A percentile compares a stretch with the other conserved stretches of the same genome.
Conservation (phyloP, 2,797 vertebrate species). For the Malacoctenus gilli region DNA sequence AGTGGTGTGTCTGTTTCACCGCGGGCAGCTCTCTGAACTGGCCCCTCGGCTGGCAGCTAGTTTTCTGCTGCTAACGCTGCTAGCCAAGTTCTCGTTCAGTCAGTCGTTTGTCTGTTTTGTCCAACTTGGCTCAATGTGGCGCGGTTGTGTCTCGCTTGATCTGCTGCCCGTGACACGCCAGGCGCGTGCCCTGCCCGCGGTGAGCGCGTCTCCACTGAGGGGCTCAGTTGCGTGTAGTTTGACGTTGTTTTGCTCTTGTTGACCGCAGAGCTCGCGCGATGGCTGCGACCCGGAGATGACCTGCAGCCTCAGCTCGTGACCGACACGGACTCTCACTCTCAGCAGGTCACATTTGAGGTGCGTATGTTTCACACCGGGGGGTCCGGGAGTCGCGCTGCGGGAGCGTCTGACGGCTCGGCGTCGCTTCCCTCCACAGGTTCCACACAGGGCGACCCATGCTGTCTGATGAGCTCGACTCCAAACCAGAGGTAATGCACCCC, state of each 20-base stretch:
- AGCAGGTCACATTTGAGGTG: constrained; percentile 51
- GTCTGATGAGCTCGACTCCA: constrained; percentile 99
- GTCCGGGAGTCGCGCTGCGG: rapidly evolving
- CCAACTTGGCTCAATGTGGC: no score
- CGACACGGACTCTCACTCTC: constrained; percentile 13
- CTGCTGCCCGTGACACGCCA: no score
- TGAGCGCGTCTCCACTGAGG: no score
- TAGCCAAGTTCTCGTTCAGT: constrained; percentile 1
- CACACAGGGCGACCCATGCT: constrained; percentile 93
- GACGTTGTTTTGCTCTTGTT: constrained; percentile 3
- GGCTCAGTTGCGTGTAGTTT: no score
- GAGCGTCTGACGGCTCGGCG: neutral
- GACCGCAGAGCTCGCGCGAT: constrained; percentile 12
- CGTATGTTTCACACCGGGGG: neutral
- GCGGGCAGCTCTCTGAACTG: constrained; percentile 14
- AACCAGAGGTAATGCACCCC: constrained; percentile 89
- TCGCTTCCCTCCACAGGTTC: constrained; percentile 68
- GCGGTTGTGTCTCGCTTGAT: neutral
- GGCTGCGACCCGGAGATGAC: constrained; percentile 58
- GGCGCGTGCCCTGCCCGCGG: no score
- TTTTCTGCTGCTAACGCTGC: constrained; percentile 45
- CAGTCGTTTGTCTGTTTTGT: neutral
- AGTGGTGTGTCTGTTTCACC: neutral
- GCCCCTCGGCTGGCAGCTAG: constrained; percentile 50
- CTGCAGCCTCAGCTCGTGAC: constrained; percentile 49